Evolutionary conservation across 2,888 invertebrate species (phyloP).

Genomic region (Brassicogethes aeneus): DNA sequence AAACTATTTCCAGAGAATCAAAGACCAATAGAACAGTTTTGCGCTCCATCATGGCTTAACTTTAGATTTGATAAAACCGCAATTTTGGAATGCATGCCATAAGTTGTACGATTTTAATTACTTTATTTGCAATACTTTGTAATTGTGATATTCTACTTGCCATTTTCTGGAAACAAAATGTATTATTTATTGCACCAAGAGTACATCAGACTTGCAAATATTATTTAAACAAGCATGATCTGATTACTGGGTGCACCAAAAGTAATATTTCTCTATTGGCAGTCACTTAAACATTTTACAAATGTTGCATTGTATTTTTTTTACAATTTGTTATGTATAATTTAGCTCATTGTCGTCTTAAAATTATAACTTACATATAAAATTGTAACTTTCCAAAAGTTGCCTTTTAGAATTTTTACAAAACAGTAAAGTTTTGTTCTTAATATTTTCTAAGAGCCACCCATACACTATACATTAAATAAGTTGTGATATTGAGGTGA

Average conservation of each 20-base stretch:
- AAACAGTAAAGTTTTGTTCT: too few species aligned
- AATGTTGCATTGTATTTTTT: neutral
- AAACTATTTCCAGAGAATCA: conserved; percentile 47
- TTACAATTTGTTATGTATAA: neutral
- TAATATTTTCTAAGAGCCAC: too few species aligned
- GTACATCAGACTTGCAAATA: neutral
- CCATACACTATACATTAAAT: too few species aligned
- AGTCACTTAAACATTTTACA: neutral
- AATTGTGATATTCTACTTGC: neutral
- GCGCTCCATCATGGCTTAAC: conserved; percentile 56
- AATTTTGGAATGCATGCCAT: conserved; percentile 44
- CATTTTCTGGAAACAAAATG: neutral
- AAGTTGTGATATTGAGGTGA: too few species aligned
- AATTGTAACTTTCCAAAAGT: too few species aligned
- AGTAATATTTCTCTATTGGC: too few species aligned
- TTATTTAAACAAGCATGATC: neutral
- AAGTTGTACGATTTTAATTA: conserved; percentile 8
- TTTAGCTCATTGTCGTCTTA: too few species aligned
- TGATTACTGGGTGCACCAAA: neutral
- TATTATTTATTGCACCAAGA: neutral
- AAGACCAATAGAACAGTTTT: conserved; percentile 40
- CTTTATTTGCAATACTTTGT: neutral
- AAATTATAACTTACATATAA: too few species aligned
- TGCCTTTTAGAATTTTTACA: too few species aligned
- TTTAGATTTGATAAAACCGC: conserved; percentile 56